These are phyloP conservation scores for Orchesellides sinensis DNA, from an alignment of 2,888 invertebrate genomes.

Conservation along the genomic window DNA sequence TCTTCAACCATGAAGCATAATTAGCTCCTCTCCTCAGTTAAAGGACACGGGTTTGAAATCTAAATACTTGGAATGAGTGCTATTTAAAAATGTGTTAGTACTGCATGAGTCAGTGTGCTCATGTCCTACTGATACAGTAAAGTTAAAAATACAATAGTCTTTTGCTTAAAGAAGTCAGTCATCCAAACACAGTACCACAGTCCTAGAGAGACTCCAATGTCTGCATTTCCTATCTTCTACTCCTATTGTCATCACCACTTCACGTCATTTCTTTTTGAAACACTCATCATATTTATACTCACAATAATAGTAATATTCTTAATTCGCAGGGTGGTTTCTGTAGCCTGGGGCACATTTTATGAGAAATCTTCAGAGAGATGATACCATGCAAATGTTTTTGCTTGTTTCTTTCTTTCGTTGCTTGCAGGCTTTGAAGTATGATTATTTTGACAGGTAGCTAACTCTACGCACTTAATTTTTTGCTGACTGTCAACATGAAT, in stretches of 20 bases:
- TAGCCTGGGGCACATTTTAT: constrained; percentile 17
- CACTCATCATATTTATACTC: neutral
- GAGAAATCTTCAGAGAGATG: constrained; percentile 18
- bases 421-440: constrained; percentile 11
- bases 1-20: too few species aligned
- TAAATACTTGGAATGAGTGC: too few species aligned
- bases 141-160: too few species aligned
- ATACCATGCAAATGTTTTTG: constrained; percentile 20
- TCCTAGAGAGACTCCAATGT: too few species aligned
- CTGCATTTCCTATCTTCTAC: too few species aligned
- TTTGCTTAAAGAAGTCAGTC: too few species aligned
- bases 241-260: neutral
- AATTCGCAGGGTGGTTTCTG: constrained; percentile 28
- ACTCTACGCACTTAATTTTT: constrained; percentile 15
- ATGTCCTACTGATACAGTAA: too few species aligned
- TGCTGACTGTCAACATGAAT: constrained; percentile 19
- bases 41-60: too few species aligned
- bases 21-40: too few species aligned
- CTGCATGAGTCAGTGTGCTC: too few species aligned
- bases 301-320: constrained; percentile 11
- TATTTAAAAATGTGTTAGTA: too few species aligned
- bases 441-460: constrained; percentile 1
- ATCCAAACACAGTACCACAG: too few species aligned
- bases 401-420: neutral
- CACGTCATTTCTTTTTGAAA: constrained; percentile 5